phyloP scores from a whole-genome alignment of 2,888 invertebrate species.

The Linyphia triangularis region DNA sequence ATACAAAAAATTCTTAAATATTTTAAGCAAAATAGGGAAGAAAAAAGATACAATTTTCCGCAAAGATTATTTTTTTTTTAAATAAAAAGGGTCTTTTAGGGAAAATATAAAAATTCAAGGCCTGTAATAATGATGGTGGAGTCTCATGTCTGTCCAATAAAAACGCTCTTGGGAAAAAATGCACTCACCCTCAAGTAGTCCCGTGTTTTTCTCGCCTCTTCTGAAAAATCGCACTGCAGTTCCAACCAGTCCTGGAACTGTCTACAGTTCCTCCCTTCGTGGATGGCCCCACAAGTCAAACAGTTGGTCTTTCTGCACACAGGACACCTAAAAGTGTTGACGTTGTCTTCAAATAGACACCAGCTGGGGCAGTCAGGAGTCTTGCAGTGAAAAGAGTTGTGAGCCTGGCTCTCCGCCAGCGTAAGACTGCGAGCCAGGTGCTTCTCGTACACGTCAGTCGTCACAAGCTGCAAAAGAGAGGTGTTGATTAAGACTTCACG shows the following conservation, averaged over 20 bases:
- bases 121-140: too few species aligned
- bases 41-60: too few species aligned
- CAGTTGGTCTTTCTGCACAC: constrained; percentile 90
- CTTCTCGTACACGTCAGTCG: constrained; percentile 87
- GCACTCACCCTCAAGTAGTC: constrained; percentile 86
- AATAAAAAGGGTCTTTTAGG: too few species aligned
- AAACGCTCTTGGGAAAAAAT: too few species aligned
- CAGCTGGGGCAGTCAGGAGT: constrained; percentile 93
- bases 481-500: too few species aligned
- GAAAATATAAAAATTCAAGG: too few species aligned
- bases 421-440: constrained; percentile 89
- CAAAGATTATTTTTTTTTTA: too few species aligned
- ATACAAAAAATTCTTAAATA: too few species aligned
- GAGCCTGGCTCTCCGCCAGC: constrained; percentile 89
- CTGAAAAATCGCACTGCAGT: constrained; percentile 83
- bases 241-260: constrained; percentile 86
- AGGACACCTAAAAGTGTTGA: constrained; percentile 89
- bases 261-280: constrained; percentile 88
- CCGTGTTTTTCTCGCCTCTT: constrained; percentile 87
- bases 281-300: constrained; percentile 86
- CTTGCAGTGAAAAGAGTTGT: constrained; percentile 92
- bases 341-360: constrained; percentile 93
- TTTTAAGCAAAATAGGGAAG: too few species aligned
- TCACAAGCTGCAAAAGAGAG: constrained; percentile 83
- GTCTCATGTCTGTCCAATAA: too few species aligned